phyloP scores from a whole-genome alignment of 2,888 invertebrate species.

The Ophraella communa region DNA sequence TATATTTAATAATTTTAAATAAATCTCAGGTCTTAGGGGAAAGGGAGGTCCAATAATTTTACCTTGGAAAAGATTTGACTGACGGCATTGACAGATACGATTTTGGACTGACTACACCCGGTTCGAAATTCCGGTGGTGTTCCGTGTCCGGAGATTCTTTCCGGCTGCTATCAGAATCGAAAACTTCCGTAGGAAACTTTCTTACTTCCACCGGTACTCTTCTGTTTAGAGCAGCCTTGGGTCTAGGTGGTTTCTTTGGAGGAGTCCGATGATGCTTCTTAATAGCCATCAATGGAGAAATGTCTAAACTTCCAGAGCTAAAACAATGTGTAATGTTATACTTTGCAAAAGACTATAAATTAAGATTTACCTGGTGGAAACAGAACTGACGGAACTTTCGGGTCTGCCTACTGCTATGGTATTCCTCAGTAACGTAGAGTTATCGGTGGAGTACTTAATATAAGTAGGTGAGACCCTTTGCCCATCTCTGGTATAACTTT shows the following conservation, averaged over 20 bases:
- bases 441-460: constrained; percentile 51
- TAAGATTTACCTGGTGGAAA: constrained; percentile 48
- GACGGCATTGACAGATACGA: constrained; percentile 88
- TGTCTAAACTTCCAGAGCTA: constrained; percentile 55
- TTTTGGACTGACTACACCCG: constrained; percentile 65
- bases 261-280: constrained; percentile 50
- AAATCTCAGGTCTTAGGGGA: too few relatives aligned
- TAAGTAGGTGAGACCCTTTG: constrained; percentile 53
- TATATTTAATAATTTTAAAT: too few relatives aligned
- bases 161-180: constrained; percentile 53
- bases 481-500: constrained; percentile 56
- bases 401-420: constrained; percentile 41
- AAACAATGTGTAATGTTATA: not conserved
- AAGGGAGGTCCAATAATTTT: too few relatives aligned
- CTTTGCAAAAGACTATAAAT: too few relatives aligned
- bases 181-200: constrained; percentile 46
- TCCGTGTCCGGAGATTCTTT: constrained; percentile 52
- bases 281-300: constrained; percentile 55
- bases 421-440: constrained; percentile 36
- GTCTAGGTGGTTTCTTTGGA: constrained; percentile 49
- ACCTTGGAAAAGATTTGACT: constrained; percentile 83
- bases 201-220: constrained; percentile 51
- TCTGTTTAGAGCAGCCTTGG: constrained; percentile 55
- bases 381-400: constrained; percentile 49
- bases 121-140: constrained; percentile 48